Conservation (phyloP, 2,888 invertebrate species). For the Drosophila anomalata region DNA sequence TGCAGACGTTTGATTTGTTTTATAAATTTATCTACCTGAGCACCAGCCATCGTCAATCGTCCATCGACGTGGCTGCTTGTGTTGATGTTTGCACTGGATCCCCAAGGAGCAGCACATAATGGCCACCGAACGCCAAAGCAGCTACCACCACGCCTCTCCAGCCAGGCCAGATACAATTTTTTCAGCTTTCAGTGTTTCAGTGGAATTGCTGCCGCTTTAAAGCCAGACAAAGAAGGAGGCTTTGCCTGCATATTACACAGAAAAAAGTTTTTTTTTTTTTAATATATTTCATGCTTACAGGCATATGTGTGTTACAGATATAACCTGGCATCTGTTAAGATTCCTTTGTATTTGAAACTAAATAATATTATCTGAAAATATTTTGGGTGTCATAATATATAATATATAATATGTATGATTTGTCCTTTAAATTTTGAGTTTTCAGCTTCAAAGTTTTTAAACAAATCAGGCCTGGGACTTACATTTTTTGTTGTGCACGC, state of each 20-base stretch:
- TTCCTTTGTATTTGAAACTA: background rate
- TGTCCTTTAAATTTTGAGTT: too few relatives aligned
- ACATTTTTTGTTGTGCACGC: conserved; percentile 24
- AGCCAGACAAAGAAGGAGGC: conserved; percentile 8
- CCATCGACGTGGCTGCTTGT: conserved; percentile 58
- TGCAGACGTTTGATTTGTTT: conserved; percentile 65
- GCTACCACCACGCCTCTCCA: conserved; percentile 32
- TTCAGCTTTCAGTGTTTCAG: conserved; percentile 60
- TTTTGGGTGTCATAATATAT: too few relatives aligned
- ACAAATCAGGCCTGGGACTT: too few relatives aligned
- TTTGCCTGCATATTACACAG: conserved; percentile 3
- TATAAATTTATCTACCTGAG: conserved; percentile 79
- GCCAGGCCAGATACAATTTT: conserved; percentile 49
- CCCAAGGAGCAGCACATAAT: conserved; percentile 76
- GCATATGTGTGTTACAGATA: too few relatives aligned
- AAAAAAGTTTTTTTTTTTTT: background rate
- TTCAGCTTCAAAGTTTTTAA: too few relatives aligned
- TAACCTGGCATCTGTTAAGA: too few relatives aligned
- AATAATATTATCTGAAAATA: too few relatives aligned
- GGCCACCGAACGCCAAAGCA: conserved; percentile 75
- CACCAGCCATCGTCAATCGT: conserved; percentile 79
- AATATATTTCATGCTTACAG: too few relatives aligned
- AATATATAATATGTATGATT: too few relatives aligned
- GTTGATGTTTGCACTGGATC: conserved; percentile 52
- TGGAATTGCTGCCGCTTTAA: conserved; percentile 56